phyloP scores from a whole-genome alignment of 2,888 invertebrate species.

The Bombyx huttoni region DNA sequence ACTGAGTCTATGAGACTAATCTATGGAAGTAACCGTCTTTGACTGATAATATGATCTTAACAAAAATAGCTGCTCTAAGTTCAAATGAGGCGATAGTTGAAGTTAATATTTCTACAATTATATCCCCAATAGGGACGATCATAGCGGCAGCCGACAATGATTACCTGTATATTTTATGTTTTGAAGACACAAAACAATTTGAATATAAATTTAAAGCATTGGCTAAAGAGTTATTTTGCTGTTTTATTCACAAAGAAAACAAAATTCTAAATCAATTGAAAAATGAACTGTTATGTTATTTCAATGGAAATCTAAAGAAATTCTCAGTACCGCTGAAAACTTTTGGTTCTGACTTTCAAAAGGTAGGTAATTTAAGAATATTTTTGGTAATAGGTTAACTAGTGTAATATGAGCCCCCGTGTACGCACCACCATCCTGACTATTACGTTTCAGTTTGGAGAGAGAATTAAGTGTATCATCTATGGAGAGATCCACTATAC shows the following conservation, averaged over 20 bases:
- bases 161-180: constrained; percentile 35
- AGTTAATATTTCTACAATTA: too few relatives aligned
- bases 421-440: too few relatives aligned
- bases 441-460: too few relatives aligned
- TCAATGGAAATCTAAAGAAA: constrained; percentile 36
- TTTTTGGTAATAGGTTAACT: too few relatives aligned
- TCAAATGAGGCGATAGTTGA: too few relatives aligned
- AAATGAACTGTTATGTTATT: constrained; percentile 32
- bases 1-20: too few relatives aligned
- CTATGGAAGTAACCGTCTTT: too few relatives aligned
- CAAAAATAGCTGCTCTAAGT: too few relatives aligned
- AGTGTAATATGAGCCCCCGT: too few relatives aligned
- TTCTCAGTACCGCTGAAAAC: constrained; percentile 46
- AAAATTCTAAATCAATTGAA: constrained; percentile 27
- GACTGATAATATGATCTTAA: too few relatives aligned
- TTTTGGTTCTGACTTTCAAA: constrained; percentile 55
- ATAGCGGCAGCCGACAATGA: constrained; percentile 41
- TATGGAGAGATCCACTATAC: too few relatives aligned
- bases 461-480: too few relatives aligned
- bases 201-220: constrained; percentile 32
- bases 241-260: constrained; percentile 30
- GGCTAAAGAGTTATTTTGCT: constrained; percentile 24
- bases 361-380: constrained; percentile 26
- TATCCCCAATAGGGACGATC: constrained; percentile 36
- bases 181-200: constrained; percentile 43